Evolutionary conservation across 2,113 vertebrate genomes (phyloP).

Genomic region (Elephas maximus): DNA sequence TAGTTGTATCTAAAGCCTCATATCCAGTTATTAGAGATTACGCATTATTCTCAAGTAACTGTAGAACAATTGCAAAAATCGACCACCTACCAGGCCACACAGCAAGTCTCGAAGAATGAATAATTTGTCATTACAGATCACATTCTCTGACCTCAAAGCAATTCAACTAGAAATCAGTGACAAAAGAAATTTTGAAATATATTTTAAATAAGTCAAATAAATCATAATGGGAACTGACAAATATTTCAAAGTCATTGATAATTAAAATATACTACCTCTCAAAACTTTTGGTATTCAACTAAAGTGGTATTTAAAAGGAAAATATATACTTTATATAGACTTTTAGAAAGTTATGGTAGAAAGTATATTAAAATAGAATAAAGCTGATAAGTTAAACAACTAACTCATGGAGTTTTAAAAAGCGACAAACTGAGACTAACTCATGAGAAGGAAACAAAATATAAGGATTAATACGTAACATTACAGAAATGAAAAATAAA

Average conservation of each 20-base stretch:
- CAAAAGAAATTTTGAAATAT: conserved; percentile 18
- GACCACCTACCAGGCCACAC: neutral
- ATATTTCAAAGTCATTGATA: neutral
- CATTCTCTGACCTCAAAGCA: neutral
- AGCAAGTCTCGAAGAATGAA: neutral
- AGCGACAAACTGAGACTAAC: neutral
- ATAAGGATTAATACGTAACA: neutral
- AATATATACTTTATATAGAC: neutral
- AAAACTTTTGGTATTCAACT: neutral
- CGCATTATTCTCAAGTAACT: neutral
- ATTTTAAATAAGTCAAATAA: neutral
- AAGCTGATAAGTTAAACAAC: neutral
- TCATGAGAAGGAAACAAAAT: neutral
- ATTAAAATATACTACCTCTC: neutral
- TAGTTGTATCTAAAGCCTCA: neutral
- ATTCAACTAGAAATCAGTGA: conserved; percentile 53
- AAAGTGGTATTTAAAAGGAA: neutral
- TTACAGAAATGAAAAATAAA: neutral
- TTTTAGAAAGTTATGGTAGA: neutral
- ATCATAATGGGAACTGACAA: neutral
- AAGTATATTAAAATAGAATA: neutral
- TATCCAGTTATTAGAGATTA: neutral
- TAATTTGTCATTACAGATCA: neutral
- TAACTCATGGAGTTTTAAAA: neutral
- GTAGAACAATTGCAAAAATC: neutral